Base-by-base conservation (phyloP, 2,888 invertebrate genomes). In the Silvanus unidentatus region DNA sequence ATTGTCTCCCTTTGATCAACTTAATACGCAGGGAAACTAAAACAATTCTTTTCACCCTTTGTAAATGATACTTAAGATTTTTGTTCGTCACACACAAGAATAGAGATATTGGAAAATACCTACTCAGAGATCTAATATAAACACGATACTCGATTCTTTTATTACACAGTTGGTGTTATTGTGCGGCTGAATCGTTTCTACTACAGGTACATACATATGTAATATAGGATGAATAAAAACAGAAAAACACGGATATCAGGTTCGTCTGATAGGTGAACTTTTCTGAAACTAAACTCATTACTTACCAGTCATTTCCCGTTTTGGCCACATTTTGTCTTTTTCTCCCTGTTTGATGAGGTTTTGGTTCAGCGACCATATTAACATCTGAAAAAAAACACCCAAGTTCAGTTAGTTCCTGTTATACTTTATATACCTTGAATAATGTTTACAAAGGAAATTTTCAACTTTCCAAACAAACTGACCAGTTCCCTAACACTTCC, bases 351-450 rank as follows among this genome's bases (percentile, higher is more conserved):
- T 82, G 82, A 63, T 82, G 82, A 42, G 83, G 81, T 69, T 86
- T 86, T 37, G 85, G 85, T 69, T 86, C 85, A 14, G 84, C 82
- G 42, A 84, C 84, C 80, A 85, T 82, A 69, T 85, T 86, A 54
- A 85, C 84, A 75, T 84, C 84, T 84, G 76, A 45, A 76, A 38
- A 32, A 37, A 13, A 37, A 32, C 10, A 5, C 10, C n/a, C n/a
- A n/a, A n/a, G n/a, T 32, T 32, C n/a, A 32, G 12, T 32, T 32
- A 28, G 10, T 28, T 28, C 10, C 10, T 28, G 28, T 28, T 28
- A 28, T 28, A 8, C 10, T 28, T 28, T 8, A 28, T 28, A 28
- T 28, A 28, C 28, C 10, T 28, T 6, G n/a, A n/a, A n/a, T n/a
- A n/a, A n/a, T n/a, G n/a, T n/a, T n/a, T n/a, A n/a, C n/a, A n/a